These are phyloP conservation scores for Nemurella pictetii DNA, from an alignment of 2,888 invertebrate genomes.

Conservation along the genomic window DNA sequence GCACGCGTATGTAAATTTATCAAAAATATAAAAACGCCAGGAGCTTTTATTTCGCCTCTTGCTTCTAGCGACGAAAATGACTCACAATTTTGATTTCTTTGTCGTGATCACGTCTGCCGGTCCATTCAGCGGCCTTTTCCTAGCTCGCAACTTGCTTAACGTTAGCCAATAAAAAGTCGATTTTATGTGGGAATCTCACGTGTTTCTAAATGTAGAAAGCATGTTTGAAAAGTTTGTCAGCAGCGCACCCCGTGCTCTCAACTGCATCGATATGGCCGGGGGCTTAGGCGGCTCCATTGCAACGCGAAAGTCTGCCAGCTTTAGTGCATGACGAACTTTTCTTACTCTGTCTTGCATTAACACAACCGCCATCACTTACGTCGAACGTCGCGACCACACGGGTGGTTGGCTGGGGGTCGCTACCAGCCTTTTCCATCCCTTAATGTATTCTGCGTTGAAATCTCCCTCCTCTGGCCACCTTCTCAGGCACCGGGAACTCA, in stretches of 20 bases:
- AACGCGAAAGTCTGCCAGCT: background rate
- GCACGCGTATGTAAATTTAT: background rate
- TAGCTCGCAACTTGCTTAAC: background rate
- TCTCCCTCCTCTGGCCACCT: background rate
- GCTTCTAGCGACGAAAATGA: background rate
- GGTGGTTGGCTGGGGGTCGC: background rate
- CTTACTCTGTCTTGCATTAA: background rate
- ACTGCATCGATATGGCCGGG: background rate
- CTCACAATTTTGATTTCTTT: background rate
- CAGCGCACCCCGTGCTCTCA: background rate
- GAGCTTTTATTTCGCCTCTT: background rate
- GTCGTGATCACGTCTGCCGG: background rate
- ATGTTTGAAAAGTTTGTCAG: constrained; percentile 12
- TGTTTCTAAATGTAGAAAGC: constrained; percentile 16
- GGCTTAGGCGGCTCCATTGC: background rate
- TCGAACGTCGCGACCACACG: background rate
- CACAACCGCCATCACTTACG: background rate
- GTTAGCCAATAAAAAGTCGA: background rate
- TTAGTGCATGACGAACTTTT: background rate
- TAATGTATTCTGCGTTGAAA: background rate
- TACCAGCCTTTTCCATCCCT: background rate
- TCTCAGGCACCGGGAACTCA: background rate
- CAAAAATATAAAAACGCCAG: background rate
- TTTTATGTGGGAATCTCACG: background rate
- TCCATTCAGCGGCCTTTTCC: background rate